Evolutionary conservation across 1,140 invertebrate species (phyloP).

Genomic region (Caerostris extrusa): DNA sequence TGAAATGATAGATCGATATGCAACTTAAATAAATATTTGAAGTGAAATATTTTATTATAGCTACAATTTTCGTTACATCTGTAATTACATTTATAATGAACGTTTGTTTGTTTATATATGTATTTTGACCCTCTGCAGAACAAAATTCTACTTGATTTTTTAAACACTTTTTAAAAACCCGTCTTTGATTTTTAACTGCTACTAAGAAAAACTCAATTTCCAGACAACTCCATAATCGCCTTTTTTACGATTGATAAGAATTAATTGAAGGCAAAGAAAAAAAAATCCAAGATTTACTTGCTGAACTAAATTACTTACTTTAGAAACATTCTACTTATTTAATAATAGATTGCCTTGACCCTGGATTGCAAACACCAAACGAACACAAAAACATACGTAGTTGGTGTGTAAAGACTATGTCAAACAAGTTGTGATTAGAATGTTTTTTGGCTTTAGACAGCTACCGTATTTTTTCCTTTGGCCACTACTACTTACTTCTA

Average conservation of each 20-base stretch:
- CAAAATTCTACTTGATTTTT: no score
- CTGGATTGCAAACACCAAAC: not conserved
- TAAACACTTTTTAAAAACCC: no score
- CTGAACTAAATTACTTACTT: constrained; percentile 18
- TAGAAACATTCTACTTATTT: constrained; percentile 4
- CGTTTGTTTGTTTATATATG: no score
- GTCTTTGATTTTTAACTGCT: not conserved
- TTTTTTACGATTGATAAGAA: not conserved
- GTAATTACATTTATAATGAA: no score
- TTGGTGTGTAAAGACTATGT: not conserved
- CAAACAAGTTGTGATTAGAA: not conserved
- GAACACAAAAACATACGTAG: not conserved
- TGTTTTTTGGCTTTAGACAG: not conserved
- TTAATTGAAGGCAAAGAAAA: not conserved
- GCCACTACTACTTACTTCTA: not conserved
- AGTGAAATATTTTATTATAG: no score
- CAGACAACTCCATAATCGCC: not conserved
- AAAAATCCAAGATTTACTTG: not conserved
- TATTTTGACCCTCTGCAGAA: no score
- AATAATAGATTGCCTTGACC: constrained; percentile 17
- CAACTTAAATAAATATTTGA: no score
- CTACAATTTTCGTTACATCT: no score
- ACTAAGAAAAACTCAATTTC: not conserved
- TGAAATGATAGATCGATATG: no score
- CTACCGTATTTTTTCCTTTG: not conserved